phyloP scores from a whole-genome alignment of 2,888 invertebrate genomes.

The Gnatocerus cornutus region DNA sequence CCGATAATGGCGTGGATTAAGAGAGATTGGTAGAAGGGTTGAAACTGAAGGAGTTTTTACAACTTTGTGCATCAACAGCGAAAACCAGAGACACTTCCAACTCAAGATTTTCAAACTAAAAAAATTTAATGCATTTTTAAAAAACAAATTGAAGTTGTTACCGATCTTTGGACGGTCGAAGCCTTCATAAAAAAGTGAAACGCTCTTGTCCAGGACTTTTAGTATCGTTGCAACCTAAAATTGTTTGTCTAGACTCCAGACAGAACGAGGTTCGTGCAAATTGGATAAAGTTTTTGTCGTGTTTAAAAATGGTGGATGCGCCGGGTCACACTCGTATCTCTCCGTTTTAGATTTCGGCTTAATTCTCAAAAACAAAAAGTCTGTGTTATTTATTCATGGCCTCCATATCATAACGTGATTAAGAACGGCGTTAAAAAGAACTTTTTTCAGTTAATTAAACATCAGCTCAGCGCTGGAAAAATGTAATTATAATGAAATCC shows the following conservation, averaged over 20 bases:
- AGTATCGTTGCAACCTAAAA: too few relatives aligned
- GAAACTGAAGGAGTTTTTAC: too few relatives aligned
- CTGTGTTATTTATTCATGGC: conserved; percentile 58
- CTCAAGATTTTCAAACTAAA: too few relatives aligned
- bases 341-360: not conserved
- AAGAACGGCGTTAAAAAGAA: conserved; percentile 59
- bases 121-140: too few relatives aligned
- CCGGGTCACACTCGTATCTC: not conserved
- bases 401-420: conserved; percentile 61
- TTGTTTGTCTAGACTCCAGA: too few relatives aligned
- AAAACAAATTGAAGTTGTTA: too few relatives aligned
- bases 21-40: not conserved
- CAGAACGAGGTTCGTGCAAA: not conserved
- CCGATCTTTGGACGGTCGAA: too few relatives aligned
- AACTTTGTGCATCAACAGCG: too few relatives aligned
- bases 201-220: too few relatives aligned
- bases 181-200: too few relatives aligned
- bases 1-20: conserved; percentile 13
- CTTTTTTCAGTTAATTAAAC: conserved; percentile 67
- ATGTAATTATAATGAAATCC: conserved; percentile 70
- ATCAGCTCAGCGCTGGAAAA: conserved; percentile 64
- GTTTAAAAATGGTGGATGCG: conserved; percentile 7
- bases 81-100: too few relatives aligned
- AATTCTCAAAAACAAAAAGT: not conserved
- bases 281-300: conserved; percentile 7